A percentile compares a stretch with the other conserved stretches of the same genome.
These are phyloP conservation scores for Catharus bicknelli DNA, from an alignment of 2,113 vertebrate genomes.

Conservation along the genomic window DNA sequence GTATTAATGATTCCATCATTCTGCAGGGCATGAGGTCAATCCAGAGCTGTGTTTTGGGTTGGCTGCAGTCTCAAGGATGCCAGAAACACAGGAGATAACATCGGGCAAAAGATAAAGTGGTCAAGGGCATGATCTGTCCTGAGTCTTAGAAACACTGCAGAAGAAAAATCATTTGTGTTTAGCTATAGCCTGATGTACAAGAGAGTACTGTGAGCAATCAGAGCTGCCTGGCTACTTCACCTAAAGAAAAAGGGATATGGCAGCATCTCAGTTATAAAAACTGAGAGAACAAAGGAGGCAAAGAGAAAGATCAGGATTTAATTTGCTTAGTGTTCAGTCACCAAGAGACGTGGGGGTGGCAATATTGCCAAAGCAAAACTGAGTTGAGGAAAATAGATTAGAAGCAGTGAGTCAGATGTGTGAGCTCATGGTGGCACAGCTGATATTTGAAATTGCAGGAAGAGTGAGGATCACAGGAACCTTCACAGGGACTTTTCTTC, in stretches of 20 bases:
- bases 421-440: constrained; percentile 31
- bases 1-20: not conserved
- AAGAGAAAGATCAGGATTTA: constrained; percentile 16
- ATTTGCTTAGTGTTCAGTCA: constrained; percentile 37
- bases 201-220: not conserved
- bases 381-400: constrained; percentile 22
- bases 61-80: not conserved
- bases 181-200: not conserved
- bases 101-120: not conserved
- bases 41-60: not conserved
- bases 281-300: not conserved
- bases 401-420: constrained; percentile 31
- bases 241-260: not conserved
- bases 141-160: not conserved
- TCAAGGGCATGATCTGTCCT: not conserved
- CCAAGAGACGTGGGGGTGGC: constrained; percentile 13
- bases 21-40: not conserved
- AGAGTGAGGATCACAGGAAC: not conserved
- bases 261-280: not conserved
- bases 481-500: constrained; percentile 2
- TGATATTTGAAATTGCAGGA: constrained; percentile 13
- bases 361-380: constrained; percentile 45
- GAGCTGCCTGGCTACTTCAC: not conserved
- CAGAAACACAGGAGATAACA: not conserved
- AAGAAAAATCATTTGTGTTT: not conserved